Base-by-base conservation (phyloP, 2,113 vertebrate genomes). In the Acrocephalus kingi region DNA sequence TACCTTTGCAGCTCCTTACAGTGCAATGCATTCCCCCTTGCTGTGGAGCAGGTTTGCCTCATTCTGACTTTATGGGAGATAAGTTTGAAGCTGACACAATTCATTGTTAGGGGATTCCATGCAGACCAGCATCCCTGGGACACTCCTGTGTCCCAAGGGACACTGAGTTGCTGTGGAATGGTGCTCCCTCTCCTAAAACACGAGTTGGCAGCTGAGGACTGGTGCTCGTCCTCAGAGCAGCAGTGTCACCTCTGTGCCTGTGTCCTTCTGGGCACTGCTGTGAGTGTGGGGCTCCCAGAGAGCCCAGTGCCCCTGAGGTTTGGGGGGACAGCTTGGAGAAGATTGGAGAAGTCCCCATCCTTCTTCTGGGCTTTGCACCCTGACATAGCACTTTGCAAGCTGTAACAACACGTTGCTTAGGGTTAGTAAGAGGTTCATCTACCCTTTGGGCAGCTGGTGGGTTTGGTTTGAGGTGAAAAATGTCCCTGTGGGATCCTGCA, bases 271-370 rank as follows among this genome's bases (percentile, higher is more conserved):
- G 51, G 37, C 31, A 6, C 23, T 55, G 21, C 77, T 69, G 49
- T 25, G 28, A 39, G 17, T 1, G 0, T 9, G 13, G n/a, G 28
- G 59, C 41, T 88, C 20, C 21, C 0, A 0, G 35, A 51, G 82
- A 67, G 49, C 76, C 45, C 3, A 1, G 14, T 66, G 51, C 8
- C 46, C 31, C 19, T 7, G 5, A 33, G 20, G 24, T 51, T 24
- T 22, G 20, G 31, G 25, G 23, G 15, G 3, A 5, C 1, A 0
- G 51, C 46, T 80, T 43, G 25, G 84, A 58, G 71, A 37, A 91
- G 13, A 3, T 80, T 43, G 25, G 84, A 58, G 71, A 37, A 91
- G 13, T 3, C 31, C 54, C 19, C 22, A 16, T 15, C 21, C 30
- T 39, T 16, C 17, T 46, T 27, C 11, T 59, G 71, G 30, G 31